Conservation (phyloP, 2,888 invertebrate genomes). For the Agrotis exclamationis region DNA sequence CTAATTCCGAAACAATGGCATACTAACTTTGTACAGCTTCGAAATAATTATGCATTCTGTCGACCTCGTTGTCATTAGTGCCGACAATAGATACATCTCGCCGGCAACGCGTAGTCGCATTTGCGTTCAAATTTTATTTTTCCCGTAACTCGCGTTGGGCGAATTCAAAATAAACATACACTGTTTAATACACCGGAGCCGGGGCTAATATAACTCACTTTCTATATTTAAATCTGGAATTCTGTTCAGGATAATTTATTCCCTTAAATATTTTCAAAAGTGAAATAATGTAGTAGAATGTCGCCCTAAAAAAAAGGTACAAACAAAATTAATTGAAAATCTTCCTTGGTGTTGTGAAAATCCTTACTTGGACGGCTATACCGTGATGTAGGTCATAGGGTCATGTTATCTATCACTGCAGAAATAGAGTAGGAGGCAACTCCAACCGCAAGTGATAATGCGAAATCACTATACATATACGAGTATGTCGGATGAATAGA, state of each 20-base stretch:
- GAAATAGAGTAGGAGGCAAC: conserved; percentile 29
- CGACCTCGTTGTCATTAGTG: conserved; percentile 68
- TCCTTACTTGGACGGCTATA: conserved; percentile 12
- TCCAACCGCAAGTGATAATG: conserved; percentile 39
- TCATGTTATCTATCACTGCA: conserved; percentile 52
- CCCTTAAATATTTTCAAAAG: conserved; percentile 20
- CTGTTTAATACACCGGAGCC: conserved; percentile 84
- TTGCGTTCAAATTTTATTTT: conserved; percentile 76
- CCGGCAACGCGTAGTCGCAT: conserved; percentile 37
- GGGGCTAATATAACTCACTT: conserved; percentile 74
- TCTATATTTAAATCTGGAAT: conserved; percentile 68
- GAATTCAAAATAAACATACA: conserved; percentile 83
- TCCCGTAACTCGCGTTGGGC: conserved; percentile 76
- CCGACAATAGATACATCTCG: conserved; percentile 64
- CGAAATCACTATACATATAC: conserved; percentile 27
- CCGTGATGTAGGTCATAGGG: conserved; percentile 44
- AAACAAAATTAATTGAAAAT: background rate
- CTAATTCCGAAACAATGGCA: conserved; percentile 72
- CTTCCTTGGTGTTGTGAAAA: background rate
- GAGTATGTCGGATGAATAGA: conserved; percentile 35
- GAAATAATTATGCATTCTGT: conserved; percentile 70
- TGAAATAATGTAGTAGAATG: background rate
- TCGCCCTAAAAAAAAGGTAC: background rate
- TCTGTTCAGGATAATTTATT: conserved; percentile 46
- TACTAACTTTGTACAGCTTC: conserved; percentile 69